Conservation (phyloP, 2,113 vertebrate species). For the Melanerpes aurifrons region DNA sequence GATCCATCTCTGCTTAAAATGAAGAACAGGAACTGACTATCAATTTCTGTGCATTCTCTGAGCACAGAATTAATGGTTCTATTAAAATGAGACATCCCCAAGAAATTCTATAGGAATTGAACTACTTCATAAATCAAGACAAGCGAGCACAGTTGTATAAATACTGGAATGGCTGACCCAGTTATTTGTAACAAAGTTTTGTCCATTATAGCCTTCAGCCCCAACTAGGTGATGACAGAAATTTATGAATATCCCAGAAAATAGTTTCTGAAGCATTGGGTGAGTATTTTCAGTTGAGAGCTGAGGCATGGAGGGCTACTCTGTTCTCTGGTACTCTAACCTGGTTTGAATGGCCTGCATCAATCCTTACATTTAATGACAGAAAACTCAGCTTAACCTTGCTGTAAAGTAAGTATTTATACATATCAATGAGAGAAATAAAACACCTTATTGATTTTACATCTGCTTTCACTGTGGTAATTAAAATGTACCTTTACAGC, state of each 20-base stretch:
- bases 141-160: constrained; percentile 26
- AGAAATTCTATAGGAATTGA: constrained; percentile 54
- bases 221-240: not conserved
- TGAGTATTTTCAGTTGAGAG: constrained; percentile 14
- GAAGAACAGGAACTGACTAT: not conserved
- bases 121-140: constrained; percentile 48
- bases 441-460: constrained; percentile 77
- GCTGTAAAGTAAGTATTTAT: constrained; percentile 76
- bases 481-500: constrained; percentile 74
- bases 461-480: constrained; percentile 72
- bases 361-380: constrained; percentile 69
- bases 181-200: constrained; percentile 26
- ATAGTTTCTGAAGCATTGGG: not conserved
- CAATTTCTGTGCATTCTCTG: constrained; percentile 38
- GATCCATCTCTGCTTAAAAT: constrained; percentile 3
- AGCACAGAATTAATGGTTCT: constrained; percentile 40
- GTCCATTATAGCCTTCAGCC: not conserved
- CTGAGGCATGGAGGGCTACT: not conserved
- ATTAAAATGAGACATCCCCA: constrained; percentile 52
- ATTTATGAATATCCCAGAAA: constrained; percentile 16
- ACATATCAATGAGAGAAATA: constrained; percentile 77
- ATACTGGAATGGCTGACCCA: constrained; percentile 5
- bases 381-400: constrained; percentile 74
- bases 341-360: constrained; percentile 54
- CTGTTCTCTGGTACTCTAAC: constrained; percentile 33